Base-by-base conservation (phyloP, 1,140 invertebrate genomes). In the Hylaeus volcanicus region DNA sequence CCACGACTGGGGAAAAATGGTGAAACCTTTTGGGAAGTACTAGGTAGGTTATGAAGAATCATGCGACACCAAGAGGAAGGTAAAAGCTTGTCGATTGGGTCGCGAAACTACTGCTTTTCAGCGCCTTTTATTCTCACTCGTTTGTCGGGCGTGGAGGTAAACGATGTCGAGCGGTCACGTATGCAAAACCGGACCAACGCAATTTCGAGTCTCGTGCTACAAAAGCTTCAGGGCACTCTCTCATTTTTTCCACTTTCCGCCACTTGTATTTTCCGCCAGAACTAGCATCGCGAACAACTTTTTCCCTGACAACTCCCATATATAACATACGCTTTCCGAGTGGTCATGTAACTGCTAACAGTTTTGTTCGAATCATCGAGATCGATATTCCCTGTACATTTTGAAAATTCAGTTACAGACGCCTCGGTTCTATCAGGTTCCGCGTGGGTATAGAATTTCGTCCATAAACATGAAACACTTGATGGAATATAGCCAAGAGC, bases 131-230 rank as follows among this genome's bases (percentile, higher is more conserved):
- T 64, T 43, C 12, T 14, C 37, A 9, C 82, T 74, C 74, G 79
- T 84, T 63, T 63, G 61, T 64, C 61, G 61, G 41, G 41, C 39
- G 39, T 43, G 39, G 11, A 41, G 37, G 66, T 75, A 86, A 86
- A 85, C 79, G 65, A 65, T 76, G 61, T 53, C 41, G 65, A 69
- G 26, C 9, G 53, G n/a, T 53, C 74, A 39, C 15, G 53, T 85
- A 74, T 85, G 79, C 79, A 85, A 82, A 86, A 82, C 53, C 72
- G 60, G 56, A 37, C 14, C 41, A 74, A 78, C 84, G 71, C 83
- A 79, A 86, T 86, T 86, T 86, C 74, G n/a, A 58, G 9, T n/a
- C 26, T 26, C 26, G 60, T 60, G 11, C 58, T 77, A 60, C 63
- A 66, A 53, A 43, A 45, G 64, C 55, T 15, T 12, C 5, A 56